phyloP scores from a whole-genome alignment of 2,113 vertebrate species.

The Tragelaphus buxtoni region DNA sequence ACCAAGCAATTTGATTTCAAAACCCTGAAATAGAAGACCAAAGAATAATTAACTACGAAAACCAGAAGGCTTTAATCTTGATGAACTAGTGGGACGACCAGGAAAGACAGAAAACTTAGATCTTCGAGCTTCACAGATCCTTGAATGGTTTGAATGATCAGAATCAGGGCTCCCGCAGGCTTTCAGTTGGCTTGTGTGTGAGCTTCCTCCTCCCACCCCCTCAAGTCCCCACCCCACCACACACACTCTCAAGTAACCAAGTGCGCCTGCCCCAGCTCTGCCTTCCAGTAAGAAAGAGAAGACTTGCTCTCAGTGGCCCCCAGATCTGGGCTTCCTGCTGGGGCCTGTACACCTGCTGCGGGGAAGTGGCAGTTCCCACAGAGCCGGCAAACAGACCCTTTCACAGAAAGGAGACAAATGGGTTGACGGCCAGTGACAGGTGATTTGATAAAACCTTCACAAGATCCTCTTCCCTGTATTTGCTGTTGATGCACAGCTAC shows the following conservation, averaged over 20 bases:
- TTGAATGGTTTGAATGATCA: not conserved
- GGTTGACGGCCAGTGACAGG: not conserved
- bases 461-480: not conserved
- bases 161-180: not conserved
- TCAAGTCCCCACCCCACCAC: accelerated
- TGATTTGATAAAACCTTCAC: not conserved
- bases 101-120: not conserved
- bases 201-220: not conserved
- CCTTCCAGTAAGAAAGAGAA: not conserved
- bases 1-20: constrained; percentile 49
- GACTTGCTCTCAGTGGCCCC: constrained; percentile 4
- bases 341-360: not conserved
- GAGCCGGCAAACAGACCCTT: constrained; percentile 31
- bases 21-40: constrained; percentile 43
- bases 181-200: not conserved
- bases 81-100: constrained; percentile 17
- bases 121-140: not conserved
- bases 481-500: constrained; percentile 14
- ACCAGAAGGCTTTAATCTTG: constrained; percentile 3
- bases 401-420: not conserved
- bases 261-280: not conserved
- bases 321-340: constrained; percentile 24
- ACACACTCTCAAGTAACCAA: not conserved
- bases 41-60: constrained; percentile 48
- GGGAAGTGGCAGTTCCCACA: not conserved